phyloP scores from a whole-genome alignment of 1,140 invertebrate genomes.

The Asobara japonica region DNA sequence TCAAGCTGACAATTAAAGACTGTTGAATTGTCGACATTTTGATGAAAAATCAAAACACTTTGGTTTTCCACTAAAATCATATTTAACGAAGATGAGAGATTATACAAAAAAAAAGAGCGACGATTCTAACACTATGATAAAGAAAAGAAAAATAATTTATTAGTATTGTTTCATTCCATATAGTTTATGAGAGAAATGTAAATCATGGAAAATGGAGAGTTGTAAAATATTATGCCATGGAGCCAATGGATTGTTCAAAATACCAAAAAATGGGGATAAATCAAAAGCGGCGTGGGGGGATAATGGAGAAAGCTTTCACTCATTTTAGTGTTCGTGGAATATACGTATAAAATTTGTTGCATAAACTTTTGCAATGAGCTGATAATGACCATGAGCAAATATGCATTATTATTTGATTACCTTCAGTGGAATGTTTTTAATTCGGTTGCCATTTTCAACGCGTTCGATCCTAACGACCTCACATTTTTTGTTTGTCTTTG shows the following conservation, averaged over 20 bases:
- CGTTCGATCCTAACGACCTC: no score
- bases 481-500: no score
- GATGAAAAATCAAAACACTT: neutral
- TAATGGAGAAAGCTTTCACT: no score
- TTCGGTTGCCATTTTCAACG: no score
- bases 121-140: conserved; percentile 15
- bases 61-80: neutral
- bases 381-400: no score
- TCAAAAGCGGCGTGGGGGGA: neutral
- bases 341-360: no score
- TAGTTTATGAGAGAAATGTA: conserved; percentile 14
- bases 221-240: neutral
- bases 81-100: conserved; percentile 7
- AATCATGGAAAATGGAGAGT: neutral
- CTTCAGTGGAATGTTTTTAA: no score
- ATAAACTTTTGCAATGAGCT: no score
- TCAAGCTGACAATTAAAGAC: conserved; percentile 29
- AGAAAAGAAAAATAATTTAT: neutral
- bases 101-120: conserved; percentile 11
- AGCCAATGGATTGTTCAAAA: neutral
- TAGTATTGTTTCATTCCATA: conserved; percentile 18
- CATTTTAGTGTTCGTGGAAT: no score
- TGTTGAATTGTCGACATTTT: conserved; percentile 27
- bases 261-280: neutral
- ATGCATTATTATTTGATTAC: no score